A percentile compares a stretch with the other conserved stretches of the same genome.
Conservation (phyloP, 2,113 vertebrate genomes). For the Papio anubis region DNA sequence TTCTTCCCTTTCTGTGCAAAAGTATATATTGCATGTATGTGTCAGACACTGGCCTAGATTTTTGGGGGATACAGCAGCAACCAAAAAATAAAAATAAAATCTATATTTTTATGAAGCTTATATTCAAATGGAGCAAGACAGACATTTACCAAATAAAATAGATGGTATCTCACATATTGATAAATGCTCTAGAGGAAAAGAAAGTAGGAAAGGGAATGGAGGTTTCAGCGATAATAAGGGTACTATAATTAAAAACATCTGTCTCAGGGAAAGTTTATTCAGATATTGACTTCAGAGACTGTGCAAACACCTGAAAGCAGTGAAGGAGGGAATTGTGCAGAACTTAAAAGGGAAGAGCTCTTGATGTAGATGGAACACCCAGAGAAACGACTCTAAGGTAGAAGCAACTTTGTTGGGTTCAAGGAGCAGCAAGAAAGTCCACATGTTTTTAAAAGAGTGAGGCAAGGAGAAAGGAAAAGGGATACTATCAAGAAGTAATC, state of each 20-base stretch:
- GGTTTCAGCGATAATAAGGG: neutral
- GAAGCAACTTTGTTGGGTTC: neutral
- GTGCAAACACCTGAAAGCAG: neutral
- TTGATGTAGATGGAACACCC: neutral
- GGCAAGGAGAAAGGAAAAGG: neutral
- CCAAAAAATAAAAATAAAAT: neutral
- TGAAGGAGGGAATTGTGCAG: neutral
- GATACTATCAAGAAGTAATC: neutral
- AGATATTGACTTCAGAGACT: neutral
- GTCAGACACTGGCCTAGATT: neutral
- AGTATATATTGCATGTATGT: neutral
- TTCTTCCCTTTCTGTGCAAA: neutral
- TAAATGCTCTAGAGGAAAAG: neutral
- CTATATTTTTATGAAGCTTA: neutral
- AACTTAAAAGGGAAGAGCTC: neutral
- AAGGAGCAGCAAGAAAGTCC: neutral
- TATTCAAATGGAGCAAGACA: neutral
- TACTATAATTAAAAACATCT: neutral
- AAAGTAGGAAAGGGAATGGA: neutral
- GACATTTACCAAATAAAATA: neutral
- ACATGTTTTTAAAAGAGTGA: neutral
- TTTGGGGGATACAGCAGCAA: neutral
- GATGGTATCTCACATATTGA: neutral
- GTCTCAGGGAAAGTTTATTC: neutral
- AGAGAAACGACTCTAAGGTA: neutral